phyloP scores from a whole-genome alignment of 2,888 invertebrate genomes.

The Drosophila leonis region DNA sequence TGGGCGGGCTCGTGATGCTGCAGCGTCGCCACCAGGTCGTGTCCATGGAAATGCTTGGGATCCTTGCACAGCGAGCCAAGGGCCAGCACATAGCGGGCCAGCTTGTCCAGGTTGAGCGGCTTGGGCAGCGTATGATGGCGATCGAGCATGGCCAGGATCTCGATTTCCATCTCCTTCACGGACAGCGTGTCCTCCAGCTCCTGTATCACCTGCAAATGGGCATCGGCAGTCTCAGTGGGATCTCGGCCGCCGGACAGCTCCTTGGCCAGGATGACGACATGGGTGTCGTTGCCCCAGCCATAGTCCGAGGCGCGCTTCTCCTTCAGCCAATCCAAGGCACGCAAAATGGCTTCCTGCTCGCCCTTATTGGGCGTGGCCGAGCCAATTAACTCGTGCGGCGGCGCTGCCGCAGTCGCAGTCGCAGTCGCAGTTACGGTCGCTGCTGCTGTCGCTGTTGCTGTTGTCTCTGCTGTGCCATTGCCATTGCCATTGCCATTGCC shows the following conservation, averaged over 20 bases:
- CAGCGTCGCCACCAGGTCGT: constrained; percentile 92
- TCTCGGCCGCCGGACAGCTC: constrained; percentile 86
- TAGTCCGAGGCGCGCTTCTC: constrained; percentile 91
- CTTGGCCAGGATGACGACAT: constrained; percentile 92
- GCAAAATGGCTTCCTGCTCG: constrained; percentile 84
- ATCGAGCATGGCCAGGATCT: constrained; percentile 93
- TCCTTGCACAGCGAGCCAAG: constrained; percentile 93
- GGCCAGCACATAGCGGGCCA: constrained; percentile 92
- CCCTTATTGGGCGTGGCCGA: constrained; percentile 85
- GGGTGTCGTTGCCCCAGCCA: constrained; percentile 94
- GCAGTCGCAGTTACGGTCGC: neutral
- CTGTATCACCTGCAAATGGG: constrained; percentile 84
- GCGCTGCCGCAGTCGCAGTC: constrained; percentile 17
- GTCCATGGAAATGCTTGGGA: constrained; percentile 93
- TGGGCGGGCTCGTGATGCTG: constrained; percentile 91
- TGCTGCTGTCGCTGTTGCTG: constrained; percentile 2
- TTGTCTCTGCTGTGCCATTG: neutral
- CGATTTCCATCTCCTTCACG: constrained; percentile 95
- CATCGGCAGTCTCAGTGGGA: constrained; percentile 83
- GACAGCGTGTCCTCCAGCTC: constrained; percentile 87
- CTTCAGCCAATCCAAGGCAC: constrained; percentile 90
- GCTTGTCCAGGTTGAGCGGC: constrained; percentile 87
- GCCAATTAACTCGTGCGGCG: constrained; percentile 83
- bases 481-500: neutral
- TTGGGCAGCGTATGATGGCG: constrained; percentile 93